Conservation (phyloP, 2,888 invertebrate genomes). For the Thereva unica region DNA sequence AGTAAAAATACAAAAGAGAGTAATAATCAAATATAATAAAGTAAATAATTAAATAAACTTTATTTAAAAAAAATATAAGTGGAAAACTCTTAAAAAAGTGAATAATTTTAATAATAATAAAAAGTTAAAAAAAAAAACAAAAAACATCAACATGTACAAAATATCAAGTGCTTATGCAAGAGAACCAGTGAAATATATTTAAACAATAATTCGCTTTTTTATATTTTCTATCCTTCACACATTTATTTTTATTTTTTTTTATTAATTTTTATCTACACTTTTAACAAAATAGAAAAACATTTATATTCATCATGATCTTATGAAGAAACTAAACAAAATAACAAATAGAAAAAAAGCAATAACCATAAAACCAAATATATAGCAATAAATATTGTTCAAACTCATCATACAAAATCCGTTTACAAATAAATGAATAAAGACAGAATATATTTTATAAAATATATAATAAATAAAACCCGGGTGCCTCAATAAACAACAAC, state of each 20-base stretch:
- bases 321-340: slow-evolving; percentile 3
- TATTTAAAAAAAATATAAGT: slow-evolving; percentile 8
- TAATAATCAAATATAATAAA: too few species aligned
- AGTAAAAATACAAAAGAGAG: too few species aligned
- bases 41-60: too few species aligned
- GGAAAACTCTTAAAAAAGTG: slow-evolving; percentile 27
- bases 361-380: slow-evolving; percentile 8
- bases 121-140: slow-evolving; percentile 22
- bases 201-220: slow-evolving; percentile 20
- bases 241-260: not conserved
- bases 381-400: not conserved
- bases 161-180: slow-evolving; percentile 40
- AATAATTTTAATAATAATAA: slow-evolving; percentile 25
- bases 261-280: slow-evolving; percentile 4
- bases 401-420: too few species aligned
- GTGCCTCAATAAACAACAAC: slow-evolving; percentile 11
- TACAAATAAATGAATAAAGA: not conserved
- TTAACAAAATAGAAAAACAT: not conserved
- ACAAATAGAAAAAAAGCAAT: slow-evolving; percentile 6
- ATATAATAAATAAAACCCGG: slow-evolving; percentile 14
- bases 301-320: not conserved
- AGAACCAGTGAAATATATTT: not conserved
- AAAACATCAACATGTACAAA: slow-evolving; percentile 38
- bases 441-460: not conserved
- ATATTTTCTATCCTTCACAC: slow-evolving; percentile 7